Conservation (phyloP, 2,797 vertebrate species). For the Diplodus sargus region DNA sequence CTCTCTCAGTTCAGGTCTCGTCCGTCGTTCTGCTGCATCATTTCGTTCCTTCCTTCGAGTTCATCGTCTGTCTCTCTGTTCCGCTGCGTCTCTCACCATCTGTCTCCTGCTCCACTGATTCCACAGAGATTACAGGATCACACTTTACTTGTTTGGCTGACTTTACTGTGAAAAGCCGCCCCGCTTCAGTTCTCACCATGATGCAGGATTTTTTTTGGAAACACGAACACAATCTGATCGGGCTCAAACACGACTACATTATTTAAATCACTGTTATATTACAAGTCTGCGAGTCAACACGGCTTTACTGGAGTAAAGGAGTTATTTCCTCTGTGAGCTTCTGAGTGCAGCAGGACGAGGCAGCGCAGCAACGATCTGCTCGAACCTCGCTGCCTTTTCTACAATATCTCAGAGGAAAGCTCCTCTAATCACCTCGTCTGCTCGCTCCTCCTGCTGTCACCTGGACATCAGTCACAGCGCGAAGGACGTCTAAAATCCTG, state of each 20-base stretch:
- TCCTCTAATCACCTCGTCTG: too few relatives aligned
- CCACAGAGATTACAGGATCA: neutral
- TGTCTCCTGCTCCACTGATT: neutral
- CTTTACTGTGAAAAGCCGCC: neutral
- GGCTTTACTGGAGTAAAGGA: neutral
- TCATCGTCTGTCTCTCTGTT: neutral
- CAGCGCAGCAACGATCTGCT: neutral
- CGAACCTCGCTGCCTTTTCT: neutral
- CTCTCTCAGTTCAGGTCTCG: neutral
- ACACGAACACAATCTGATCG: neutral
- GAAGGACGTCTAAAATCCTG: too few relatives aligned
- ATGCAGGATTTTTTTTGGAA: neutral
- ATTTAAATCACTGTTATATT: too few relatives aligned
- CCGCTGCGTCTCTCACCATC: slow-evolving; percentile 1
- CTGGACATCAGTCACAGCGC: too few relatives aligned
- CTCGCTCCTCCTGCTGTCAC: too few relatives aligned
- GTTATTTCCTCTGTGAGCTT: too few relatives aligned
- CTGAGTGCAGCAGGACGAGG: neutral
- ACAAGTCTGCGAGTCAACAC: too few relatives aligned
- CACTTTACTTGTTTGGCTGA: neutral
- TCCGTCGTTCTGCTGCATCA: neutral
- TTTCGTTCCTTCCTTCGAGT: neutral
- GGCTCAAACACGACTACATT: neutral
- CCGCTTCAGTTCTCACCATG: neutral
- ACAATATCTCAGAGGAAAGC: neutral